phyloP scores from a whole-genome alignment of 2,888 invertebrate genomes.

The Ophion slaviceki region DNA sequence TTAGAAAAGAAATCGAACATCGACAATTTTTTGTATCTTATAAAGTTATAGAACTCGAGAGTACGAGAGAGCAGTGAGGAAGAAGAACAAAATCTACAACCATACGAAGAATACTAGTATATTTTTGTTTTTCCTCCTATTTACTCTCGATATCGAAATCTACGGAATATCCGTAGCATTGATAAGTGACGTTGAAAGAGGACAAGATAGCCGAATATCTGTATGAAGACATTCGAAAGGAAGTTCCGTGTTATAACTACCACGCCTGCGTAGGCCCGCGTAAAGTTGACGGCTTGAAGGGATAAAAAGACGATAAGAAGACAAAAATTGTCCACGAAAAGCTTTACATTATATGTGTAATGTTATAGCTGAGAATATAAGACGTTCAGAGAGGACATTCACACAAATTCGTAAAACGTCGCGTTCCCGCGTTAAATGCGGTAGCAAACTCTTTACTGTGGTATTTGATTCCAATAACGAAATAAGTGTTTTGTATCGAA shows the following conservation, averaged over 20 bases:
- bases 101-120: constrained; percentile 8
- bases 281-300: constrained; percentile 37
- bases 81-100: neutral
- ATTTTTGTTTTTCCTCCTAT: constrained; percentile 18
- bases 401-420: constrained; percentile 36
- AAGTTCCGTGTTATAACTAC: constrained; percentile 26
- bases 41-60: constrained; percentile 2
- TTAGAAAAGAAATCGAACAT: constrained; percentile 26
- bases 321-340: constrained; percentile 39
- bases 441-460: constrained; percentile 51
- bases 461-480: constrained; percentile 66
- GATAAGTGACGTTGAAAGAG: constrained; percentile 13
- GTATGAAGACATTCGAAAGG: constrained; percentile 36
- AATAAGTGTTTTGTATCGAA: constrained; percentile 72
- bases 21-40: constrained; percentile 49
- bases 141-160: constrained; percentile 19
- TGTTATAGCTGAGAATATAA: constrained; percentile 31
- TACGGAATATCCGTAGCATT: constrained; percentile 28
- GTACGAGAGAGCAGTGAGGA: neutral
- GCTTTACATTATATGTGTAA: constrained; percentile 29
- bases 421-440: constrained; percentile 29
- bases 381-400: constrained; percentile 16
- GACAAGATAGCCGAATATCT: constrained; percentile 20
- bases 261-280: constrained; percentile 15
- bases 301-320: neutral